phyloP scores from a whole-genome alignment of 2,888 invertebrate genomes.

The Aphodius granarius region DNA sequence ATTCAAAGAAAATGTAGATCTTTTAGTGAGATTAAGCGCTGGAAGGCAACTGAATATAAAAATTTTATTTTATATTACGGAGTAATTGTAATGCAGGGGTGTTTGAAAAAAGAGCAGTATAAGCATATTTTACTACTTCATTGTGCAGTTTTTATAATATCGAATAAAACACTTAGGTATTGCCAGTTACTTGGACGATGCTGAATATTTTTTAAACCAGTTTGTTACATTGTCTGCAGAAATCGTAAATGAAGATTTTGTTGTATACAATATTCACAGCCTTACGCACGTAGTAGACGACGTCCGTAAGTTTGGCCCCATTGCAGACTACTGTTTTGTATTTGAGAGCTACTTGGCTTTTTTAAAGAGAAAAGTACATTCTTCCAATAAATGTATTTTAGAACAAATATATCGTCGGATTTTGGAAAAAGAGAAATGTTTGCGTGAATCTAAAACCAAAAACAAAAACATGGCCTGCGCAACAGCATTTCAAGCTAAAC shows the following conservation, averaged over 20 bases:
- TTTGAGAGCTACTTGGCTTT: background rate
- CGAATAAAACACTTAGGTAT: background rate
- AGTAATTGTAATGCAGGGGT: conserved; percentile 23
- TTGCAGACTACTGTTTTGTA: conserved; percentile 1
- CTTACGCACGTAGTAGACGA: conserved; percentile 10
- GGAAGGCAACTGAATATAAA: conserved; percentile 32
- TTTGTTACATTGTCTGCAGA: conserved; percentile 8
- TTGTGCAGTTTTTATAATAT: conserved; percentile 26
- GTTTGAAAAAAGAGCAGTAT: conserved; percentile 26
- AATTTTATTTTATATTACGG: conserved; percentile 29
- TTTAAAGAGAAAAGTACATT: conserved; percentile 5
- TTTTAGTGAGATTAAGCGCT: conserved; percentile 26
- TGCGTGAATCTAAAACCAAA: background rate
- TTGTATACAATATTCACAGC: conserved; percentile 14
- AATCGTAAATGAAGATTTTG: conserved; percentile 10
- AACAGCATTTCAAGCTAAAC: background rate
- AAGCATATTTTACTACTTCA: conserved; percentile 32
- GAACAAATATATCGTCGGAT: background rate
- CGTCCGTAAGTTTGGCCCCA: background rate
- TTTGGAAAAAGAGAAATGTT: background rate
- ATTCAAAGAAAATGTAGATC: conserved; percentile 26
- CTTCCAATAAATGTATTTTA: background rate
- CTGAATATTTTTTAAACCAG: conserved; percentile 1
- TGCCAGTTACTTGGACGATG: background rate
- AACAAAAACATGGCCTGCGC: background rate